Conservation (phyloP, 2,797 vertebrate genomes). For the Urophycis tenuis region DNA sequence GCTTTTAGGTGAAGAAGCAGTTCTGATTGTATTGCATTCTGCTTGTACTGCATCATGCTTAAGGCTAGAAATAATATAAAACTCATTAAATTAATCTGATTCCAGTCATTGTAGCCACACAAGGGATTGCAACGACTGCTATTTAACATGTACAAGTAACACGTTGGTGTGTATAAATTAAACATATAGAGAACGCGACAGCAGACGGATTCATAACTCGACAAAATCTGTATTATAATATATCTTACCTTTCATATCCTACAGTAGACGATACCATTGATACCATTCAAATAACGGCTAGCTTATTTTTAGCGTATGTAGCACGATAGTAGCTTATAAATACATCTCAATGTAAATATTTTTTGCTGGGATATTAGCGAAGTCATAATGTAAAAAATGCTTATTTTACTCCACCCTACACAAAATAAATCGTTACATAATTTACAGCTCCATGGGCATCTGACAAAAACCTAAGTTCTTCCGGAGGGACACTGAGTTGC, state of each 20-base stretch:
- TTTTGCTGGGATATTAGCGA: not conserved
- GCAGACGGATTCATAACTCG: not conserved
- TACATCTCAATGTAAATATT: constrained; percentile 26
- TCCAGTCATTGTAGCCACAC: not conserved
- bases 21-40: not conserved
- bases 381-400: not conserved
- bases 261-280: not conserved
- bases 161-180: not conserved
- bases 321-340: constrained; percentile 9
- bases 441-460: not conserved
- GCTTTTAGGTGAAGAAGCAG: not conserved
- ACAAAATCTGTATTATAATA: not conserved
- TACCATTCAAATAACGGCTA: constrained; percentile 32
- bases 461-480: constrained; percentile 12
- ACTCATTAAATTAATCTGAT: not conserved
- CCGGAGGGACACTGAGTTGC: constrained; percentile 19
- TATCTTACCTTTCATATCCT: constrained; percentile 1
- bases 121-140: not conserved
- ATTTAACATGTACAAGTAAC: not conserved
- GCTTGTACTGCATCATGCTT: not conserved
- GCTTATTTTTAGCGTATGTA: constrained; percentile 40
- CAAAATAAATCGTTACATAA: not conserved
- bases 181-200: not conserved
- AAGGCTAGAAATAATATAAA: not conserved
- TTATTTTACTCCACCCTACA: not conserved